Percentiles rank a stretch among this genome's conserved stretches.
phyloP scores from a whole-genome alignment of 2,888 invertebrate genomes.

The Cantharis rufa region DNA sequence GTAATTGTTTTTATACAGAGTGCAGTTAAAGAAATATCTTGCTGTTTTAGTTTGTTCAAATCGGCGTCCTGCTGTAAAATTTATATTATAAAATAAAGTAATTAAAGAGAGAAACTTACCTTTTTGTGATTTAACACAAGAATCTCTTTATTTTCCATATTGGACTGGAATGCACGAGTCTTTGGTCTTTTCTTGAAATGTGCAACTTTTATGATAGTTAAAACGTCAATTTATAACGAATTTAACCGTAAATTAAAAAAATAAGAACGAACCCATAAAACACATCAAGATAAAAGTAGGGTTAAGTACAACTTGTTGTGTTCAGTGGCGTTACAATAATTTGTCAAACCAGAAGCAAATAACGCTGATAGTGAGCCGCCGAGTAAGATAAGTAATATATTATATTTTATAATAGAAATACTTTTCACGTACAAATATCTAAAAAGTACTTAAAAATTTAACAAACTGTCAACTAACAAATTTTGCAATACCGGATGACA shows the following conservation, averaged over 20 bases:
- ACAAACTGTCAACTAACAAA: background rate
- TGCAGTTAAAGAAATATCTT: background rate
- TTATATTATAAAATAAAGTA: background rate
- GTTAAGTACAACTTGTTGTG: background rate
- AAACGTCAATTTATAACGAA: background rate
- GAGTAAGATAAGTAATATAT: no score
- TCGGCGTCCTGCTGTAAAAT: background rate
- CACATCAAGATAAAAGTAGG: background rate
- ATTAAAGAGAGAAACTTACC: background rate
- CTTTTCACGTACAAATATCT: no score
- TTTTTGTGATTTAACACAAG: background rate
- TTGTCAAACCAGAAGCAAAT: no score
- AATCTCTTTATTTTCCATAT: background rate
- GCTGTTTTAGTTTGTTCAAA: background rate
- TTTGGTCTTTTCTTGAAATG: background rate
- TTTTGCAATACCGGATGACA: background rate
- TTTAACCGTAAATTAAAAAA: background rate
- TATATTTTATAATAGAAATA: no score
- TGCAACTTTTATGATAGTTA: background rate
- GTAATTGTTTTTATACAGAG: background rate
- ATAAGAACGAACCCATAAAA: background rate
- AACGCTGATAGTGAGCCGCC: no score
- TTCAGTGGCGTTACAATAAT: background rate
- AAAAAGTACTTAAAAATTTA: no score
- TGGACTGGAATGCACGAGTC: background rate